Conservation (phyloP, 1,140 invertebrate species). For the Megathymus violae region DNA sequence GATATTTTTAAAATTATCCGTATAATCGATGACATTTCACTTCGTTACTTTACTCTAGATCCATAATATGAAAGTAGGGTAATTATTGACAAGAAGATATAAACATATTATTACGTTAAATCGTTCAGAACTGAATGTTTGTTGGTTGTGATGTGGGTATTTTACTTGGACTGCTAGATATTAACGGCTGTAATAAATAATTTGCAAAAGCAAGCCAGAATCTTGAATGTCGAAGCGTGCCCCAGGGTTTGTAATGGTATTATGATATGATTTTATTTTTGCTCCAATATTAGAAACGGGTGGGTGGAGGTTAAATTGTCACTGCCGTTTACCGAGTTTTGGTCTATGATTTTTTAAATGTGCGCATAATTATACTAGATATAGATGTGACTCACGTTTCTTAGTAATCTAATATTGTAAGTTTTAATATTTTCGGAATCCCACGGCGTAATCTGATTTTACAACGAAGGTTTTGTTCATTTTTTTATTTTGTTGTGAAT, state of each 20-base stretch:
- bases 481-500: slow-evolving; percentile 4
- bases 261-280: slow-evolving; percentile 8
- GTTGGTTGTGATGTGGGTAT: slow-evolving; percentile 17
- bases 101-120: slow-evolving; percentile 22
- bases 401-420: slow-evolving; percentile 12
- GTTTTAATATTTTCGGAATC: slow-evolving; percentile 25
- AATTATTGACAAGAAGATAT: slow-evolving; percentile 1
- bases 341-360: slow-evolving; percentile 19
- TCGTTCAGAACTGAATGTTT: slow-evolving; percentile 23
- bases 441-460: slow-evolving; percentile 26
- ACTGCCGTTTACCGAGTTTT: slow-evolving; percentile 28
- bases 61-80: slow-evolving; percentile 1
- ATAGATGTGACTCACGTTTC: slow-evolving; percentile 8
- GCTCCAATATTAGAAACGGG: background rate
- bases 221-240: background rate
- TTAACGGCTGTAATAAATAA: slow-evolving; percentile 1
- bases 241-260: background rate
- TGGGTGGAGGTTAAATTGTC: slow-evolving; percentile 17
- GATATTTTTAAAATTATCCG: no score
- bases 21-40: no score
- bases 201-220: background rate
- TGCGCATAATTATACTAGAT: slow-evolving; percentile 17
- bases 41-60: slow-evolving; percentile 17
- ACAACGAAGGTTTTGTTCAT: slow-evolving; percentile 28
- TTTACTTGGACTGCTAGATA: background rate